These are phyloP conservation scores for Zygogramma bicolorata DNA, from an alignment of 2,888 invertebrate genomes.

Conservation along the genomic window DNA sequence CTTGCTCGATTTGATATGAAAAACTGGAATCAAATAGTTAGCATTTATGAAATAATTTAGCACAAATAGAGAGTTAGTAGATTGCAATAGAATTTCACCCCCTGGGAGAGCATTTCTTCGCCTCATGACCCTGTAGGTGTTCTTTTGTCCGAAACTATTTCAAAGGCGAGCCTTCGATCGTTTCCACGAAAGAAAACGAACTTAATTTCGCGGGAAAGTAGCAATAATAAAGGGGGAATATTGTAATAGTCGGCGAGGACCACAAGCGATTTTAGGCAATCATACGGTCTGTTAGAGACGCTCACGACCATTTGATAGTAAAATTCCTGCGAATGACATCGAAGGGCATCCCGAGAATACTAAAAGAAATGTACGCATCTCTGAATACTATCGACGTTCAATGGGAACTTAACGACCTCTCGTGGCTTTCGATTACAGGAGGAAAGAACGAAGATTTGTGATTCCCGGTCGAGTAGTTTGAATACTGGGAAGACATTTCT, in stretches of 20 bases:
- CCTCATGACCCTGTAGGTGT: background rate
- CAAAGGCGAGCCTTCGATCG: background rate
- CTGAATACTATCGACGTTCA: background rate
- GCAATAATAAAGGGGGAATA: conserved; percentile 41
- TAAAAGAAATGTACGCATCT: conserved; percentile 29
- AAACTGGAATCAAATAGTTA: no score
- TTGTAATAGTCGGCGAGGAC: conserved; percentile 46
- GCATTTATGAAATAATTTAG: no score
- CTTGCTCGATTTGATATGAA: no score
- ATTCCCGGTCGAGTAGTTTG: background rate
- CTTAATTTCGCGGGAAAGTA: conserved; percentile 37
- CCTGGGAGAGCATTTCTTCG: no score
- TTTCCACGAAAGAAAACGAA: conserved; percentile 34
- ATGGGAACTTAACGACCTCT: background rate
- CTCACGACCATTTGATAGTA: conserved; percentile 67
- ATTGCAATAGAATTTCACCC: no score
- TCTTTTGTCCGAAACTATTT: background rate
- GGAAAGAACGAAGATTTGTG: background rate
- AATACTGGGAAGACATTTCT: background rate
- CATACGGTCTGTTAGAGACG: conserved; percentile 64
- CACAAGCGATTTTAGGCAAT: conserved; percentile 65
- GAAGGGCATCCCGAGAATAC: conserved; percentile 55
- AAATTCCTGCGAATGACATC: conserved; percentile 67
- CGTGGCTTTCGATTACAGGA: background rate
- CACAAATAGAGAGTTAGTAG: no score